Conservation (phyloP, 2,888 invertebrate species). For the Dorcus hopei region DNA sequence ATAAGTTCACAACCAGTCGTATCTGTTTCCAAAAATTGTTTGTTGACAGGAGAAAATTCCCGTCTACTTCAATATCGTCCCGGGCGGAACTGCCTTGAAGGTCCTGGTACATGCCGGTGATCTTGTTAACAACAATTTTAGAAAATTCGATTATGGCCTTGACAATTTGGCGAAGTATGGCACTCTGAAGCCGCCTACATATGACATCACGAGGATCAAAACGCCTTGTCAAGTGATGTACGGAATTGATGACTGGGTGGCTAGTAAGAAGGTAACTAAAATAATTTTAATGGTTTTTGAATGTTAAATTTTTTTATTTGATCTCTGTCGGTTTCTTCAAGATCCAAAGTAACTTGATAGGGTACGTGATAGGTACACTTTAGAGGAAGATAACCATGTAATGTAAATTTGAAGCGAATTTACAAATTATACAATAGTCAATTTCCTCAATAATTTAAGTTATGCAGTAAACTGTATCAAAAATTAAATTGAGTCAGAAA, state of each 20-base stretch:
- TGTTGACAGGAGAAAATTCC: constrained; percentile 40
- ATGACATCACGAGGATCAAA: constrained; percentile 57
- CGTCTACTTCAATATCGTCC: constrained; percentile 43
- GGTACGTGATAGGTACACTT: too few species aligned
- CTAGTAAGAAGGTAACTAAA: constrained; percentile 53
- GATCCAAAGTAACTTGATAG: too few species aligned
- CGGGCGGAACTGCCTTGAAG: constrained; percentile 43
- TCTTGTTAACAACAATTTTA: constrained; percentile 48
- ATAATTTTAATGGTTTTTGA: neutral
- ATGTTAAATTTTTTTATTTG: too few species aligned
- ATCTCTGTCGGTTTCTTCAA: too few species aligned
- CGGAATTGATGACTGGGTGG: constrained; percentile 62
- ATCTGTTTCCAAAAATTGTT: constrained; percentile 1
- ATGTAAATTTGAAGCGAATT: too few species aligned
- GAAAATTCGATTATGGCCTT: constrained; percentile 56
- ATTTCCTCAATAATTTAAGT: too few species aligned
- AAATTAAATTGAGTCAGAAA: too few species aligned
- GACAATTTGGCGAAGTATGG: constrained; percentile 54
- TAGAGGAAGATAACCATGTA: neutral
- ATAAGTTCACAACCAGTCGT: neutral
- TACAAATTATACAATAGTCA: too few species aligned
- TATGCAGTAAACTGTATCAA: too few species aligned
- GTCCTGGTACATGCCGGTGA: constrained; percentile 42
- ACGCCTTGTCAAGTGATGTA: constrained; percentile 61
- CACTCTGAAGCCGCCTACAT: constrained; percentile 54